Evolutionary conservation across 2,113 vertebrate genomes (phyloP), one percentile per base, ranked within the genome.

Genomic region (Scortum barcoo): DNA sequence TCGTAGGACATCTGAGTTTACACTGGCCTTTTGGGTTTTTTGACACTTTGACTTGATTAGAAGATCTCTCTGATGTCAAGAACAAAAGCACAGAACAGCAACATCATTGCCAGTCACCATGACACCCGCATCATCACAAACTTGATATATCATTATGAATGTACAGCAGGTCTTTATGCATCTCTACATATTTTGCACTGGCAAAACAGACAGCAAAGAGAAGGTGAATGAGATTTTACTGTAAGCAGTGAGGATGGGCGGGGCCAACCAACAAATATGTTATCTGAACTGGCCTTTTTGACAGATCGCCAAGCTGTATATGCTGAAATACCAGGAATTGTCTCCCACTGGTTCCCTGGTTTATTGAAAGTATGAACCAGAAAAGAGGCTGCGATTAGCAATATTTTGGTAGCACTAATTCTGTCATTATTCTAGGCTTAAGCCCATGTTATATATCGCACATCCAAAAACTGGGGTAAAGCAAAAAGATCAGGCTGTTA

Each of bases 1-100:
- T 63, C 2, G 16, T 51, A 22, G 44, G 38, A 50, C 30, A 40
- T 16, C 33, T 30, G 51, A 16, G 50, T 75, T 58, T 11, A 40
- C 33, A 61, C 36, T 38, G 51, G 19, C 22, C 4, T 36, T 24
- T 44, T 33, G 38, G 3, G 13, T 20, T 51, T 26, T 42, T 54
- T 24, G 10, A 16, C 24, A 7, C 14, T 63, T 48, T 0, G 9
- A 48, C 28, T 67, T 57, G 12, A 46, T 66, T 17, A 30, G 8
- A 33, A 36, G 22, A 13, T 51, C 13, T 42, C 54, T 76, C 33
- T 57, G 58, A n/a, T 22, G 4, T 69, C 38, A 24, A 36, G 58
- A 50, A 16, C 22, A 68, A 68, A 13, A 66, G 62, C 62, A 77
- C 62, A 78, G 53, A 69, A 78, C 53, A 78, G 65, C 40, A 4